phyloP scores from a whole-genome alignment of 2,113 vertebrate genomes.

The Petromus typicus region DNA sequence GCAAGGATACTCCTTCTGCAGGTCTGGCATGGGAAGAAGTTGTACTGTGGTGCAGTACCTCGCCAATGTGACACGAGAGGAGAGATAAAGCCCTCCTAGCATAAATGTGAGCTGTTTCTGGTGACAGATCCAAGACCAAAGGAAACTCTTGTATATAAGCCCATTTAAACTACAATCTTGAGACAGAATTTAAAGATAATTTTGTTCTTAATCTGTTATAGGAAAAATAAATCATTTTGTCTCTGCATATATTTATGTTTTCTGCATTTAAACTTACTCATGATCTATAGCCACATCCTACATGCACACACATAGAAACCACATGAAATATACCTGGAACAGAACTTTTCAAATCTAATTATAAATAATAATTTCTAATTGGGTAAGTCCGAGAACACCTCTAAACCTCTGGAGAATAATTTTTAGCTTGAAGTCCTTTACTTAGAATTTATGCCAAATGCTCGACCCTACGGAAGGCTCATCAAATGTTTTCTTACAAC shows the following conservation, averaged over 20 bases:
- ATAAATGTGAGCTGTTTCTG: not conserved
- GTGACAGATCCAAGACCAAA: constrained; percentile 2
- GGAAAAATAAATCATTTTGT: not conserved
- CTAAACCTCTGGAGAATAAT: not conserved
- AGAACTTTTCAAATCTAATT: not conserved
- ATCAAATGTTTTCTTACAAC: not conserved
- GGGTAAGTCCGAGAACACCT: not conserved
- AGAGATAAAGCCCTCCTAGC: not conserved
- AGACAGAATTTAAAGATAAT: constrained; percentile 32
- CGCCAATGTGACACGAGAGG: not conserved
- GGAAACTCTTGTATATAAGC: not conserved
- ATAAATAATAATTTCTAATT: constrained; percentile 41
- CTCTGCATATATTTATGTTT: not conserved
- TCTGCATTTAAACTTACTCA: not conserved
- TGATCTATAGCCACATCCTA: not conserved
- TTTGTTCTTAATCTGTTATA: constrained; percentile 32
- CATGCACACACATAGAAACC: not conserved
- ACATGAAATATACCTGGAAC: not conserved
- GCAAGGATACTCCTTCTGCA: not conserved
- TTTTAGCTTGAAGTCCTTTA: constrained; percentile 33
- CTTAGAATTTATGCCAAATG: not conserved
- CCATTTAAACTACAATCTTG: constrained; percentile 43
- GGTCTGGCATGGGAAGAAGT: not conserved
- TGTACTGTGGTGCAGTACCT: not conserved
- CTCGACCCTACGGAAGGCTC: not conserved